phyloP scores from a whole-genome alignment of 2,113 vertebrate genomes.

The Cyprinodon variegatus region DNA sequence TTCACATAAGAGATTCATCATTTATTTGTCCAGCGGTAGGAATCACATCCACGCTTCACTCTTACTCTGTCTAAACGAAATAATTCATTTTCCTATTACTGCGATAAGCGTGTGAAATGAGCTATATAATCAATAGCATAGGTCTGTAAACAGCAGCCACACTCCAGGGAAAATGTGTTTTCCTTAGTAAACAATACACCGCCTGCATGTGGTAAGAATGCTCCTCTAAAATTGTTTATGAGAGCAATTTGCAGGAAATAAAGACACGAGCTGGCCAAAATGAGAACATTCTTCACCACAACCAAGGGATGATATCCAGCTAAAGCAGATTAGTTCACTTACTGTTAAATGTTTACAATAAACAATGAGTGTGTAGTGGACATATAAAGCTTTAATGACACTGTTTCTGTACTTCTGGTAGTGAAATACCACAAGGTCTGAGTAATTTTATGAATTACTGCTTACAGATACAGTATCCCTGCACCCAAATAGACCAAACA shows the following conservation, averaged over 20 bases:
- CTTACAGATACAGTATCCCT: slow-evolving; percentile 9
- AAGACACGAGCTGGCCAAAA: slow-evolving; percentile 51
- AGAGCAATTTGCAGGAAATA: slow-evolving; percentile 69
- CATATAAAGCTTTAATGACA: neutral
- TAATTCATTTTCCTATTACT: slow-evolving; percentile 92
- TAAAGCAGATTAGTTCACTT: neutral
- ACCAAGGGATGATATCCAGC: slow-evolving; percentile 25
- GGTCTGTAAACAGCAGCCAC: slow-evolving; percentile 88
- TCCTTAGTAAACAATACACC: slow-evolving; percentile 79
- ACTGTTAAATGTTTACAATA: slow-evolving; percentile 2
- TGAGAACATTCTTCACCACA: slow-evolving; percentile 36
- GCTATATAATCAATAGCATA: slow-evolving; percentile 92
- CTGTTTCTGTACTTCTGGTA: neutral
- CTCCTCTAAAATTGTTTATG: slow-evolving; percentile 68
- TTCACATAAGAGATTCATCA: slow-evolving; percentile 73
- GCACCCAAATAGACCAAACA: slow-evolving; percentile 60
- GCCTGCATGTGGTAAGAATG: slow-evolving; percentile 56
- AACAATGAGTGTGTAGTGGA: slow-evolving; percentile 10
- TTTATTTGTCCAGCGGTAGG: slow-evolving; percentile 76
- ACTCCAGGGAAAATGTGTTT: slow-evolving; percentile 80
- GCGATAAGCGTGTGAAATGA: slow-evolving; percentile 95
- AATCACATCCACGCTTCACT: slow-evolving; percentile 54
- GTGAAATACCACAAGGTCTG: slow-evolving; percentile 12
- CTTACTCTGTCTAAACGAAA: slow-evolving; percentile 78
- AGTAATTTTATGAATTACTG: slow-evolving; percentile 69